phyloP scores from a whole-genome alignment of 2,888 invertebrate species.

The Imbricaverruca yamaguchii region DNA sequence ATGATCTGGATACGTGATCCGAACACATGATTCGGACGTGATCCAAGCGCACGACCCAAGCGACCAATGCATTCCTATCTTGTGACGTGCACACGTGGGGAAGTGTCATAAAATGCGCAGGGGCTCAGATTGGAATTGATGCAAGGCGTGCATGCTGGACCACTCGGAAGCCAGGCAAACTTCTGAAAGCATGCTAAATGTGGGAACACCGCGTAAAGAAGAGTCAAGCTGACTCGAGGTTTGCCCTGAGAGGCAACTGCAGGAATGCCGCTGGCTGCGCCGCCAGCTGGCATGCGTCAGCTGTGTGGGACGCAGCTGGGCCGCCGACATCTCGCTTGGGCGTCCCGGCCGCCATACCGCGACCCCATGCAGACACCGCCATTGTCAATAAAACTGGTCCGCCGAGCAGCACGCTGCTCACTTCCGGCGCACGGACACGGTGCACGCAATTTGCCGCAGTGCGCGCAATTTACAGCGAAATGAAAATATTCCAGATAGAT shows the following conservation, averaged over 20 bases:
- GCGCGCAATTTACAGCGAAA: neutral
- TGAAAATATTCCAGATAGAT: neutral
- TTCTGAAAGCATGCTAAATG: neutral
- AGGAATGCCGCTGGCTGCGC: no score
- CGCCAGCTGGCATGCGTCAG: neutral
- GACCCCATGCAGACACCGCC: constrained; percentile 4
- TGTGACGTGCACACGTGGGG: neutral
- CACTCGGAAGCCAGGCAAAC: neutral
- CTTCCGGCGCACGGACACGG: neutral
- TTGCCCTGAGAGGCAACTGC: no score
- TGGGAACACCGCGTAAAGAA: no score
- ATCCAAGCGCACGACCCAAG: no score
- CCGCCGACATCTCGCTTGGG: neutral
- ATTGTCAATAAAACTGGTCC: neutral
- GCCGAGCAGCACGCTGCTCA: neutral
- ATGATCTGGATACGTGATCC: no score
- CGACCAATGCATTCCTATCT: no score
- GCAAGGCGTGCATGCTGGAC: neutral
- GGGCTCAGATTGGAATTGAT: no score
- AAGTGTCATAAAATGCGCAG: neutral
- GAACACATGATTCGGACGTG: no score
- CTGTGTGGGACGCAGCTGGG: neutral
- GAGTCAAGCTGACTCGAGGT: no score
- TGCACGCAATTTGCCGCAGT: neutral
- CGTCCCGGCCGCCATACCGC: no score